These are phyloP conservation scores for Gambusia affinis DNA, from an alignment of 2,113 vertebrate species.

Conservation along the genomic window DNA sequence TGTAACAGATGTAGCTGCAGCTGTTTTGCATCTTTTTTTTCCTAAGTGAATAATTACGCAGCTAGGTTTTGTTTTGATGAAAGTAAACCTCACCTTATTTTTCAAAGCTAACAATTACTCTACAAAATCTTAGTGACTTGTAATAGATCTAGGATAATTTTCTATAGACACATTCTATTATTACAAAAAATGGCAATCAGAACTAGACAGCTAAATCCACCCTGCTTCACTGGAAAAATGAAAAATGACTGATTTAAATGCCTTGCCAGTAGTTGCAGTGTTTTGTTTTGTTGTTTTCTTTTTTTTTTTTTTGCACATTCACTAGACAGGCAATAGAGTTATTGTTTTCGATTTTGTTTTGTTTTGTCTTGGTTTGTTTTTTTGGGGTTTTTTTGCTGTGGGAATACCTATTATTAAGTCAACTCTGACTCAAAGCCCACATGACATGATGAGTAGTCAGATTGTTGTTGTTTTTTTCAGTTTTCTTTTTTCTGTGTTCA, in stretches of 20 bases:
- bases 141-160: neutral
- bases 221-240: slow-evolving; percentile 3
- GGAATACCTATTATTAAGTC: slow-evolving; percentile 1
- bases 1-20: neutral
- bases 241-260: slow-evolving; percentile 16
- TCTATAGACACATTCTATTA: neutral
- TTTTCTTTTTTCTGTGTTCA: neutral
- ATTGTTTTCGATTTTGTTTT: neutral
- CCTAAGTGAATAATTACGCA: neutral
- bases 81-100: neutral
- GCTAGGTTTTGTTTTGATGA: neutral
- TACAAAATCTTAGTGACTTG: neutral
- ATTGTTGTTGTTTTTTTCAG: neutral
- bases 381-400: neutral
- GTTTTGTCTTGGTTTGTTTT: too few relatives aligned
- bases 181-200: slow-evolving; percentile 1
- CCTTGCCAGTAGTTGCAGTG: neutral
- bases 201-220: neutral
- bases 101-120: neutral
- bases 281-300: neutral
- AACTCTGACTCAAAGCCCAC: slow-evolving; percentile 11
- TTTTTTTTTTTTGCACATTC: slow-evolving; percentile 8
- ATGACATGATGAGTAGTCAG: neutral
- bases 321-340: slow-evolving; percentile 4
- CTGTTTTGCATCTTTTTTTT: neutral